These are phyloP conservation scores for Molorchus minor DNA, from an alignment of 2,888 invertebrate genomes.

Conservation along the genomic window DNA sequence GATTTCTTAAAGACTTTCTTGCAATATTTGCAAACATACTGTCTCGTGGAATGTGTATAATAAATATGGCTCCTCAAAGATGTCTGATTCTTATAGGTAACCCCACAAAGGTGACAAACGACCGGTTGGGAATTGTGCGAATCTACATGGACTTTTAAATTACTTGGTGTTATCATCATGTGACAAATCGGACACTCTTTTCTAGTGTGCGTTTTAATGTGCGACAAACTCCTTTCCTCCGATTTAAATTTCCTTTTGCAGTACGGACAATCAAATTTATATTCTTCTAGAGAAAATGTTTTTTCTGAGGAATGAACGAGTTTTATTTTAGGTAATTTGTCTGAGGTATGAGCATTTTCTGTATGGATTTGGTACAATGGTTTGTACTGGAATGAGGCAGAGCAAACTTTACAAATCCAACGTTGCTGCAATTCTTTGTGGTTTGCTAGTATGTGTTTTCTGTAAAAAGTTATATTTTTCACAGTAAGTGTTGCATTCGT, in stretches of 20 bases:
- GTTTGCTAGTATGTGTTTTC: slow-evolving; percentile 26
- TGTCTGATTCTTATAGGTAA: slow-evolving; percentile 51
- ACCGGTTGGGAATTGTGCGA: slow-evolving; percentile 51
- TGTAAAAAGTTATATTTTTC: slow-evolving; percentile 35
- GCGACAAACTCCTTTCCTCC: slow-evolving; percentile 38
- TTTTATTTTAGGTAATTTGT: too few relatives aligned
- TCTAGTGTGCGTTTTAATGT: slow-evolving; percentile 50
- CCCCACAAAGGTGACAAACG: slow-evolving; percentile 55
- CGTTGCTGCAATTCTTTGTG: slow-evolving; percentile 27
- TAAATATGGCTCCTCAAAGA: slow-evolving; percentile 48
- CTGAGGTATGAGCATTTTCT: slow-evolving; percentile 39
- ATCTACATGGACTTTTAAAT: slow-evolving; percentile 52
- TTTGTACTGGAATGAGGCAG: slow-evolving; percentile 40
- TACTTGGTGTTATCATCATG: slow-evolving; percentile 48
- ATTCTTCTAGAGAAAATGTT: slow-evolving; percentile 14
- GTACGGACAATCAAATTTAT: slow-evolving; percentile 36
- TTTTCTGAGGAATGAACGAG: too few relatives aligned
- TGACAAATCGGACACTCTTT: slow-evolving; percentile 52
- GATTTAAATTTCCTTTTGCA: slow-evolving; percentile 42
- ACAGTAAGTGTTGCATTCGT: slow-evolving; percentile 33
- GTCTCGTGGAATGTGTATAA: slow-evolving; percentile 47
- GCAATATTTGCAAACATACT: slow-evolving; percentile 44
- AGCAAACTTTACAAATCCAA: slow-evolving; percentile 42
- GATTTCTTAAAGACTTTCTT: slow-evolving; percentile 45
- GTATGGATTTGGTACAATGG: slow-evolving; percentile 45